Percentiles rank a stretch among this genome's conserved stretches.
phyloP scores from a whole-genome alignment of 2,113 vertebrate species.

The Empidonax traillii region DNA sequence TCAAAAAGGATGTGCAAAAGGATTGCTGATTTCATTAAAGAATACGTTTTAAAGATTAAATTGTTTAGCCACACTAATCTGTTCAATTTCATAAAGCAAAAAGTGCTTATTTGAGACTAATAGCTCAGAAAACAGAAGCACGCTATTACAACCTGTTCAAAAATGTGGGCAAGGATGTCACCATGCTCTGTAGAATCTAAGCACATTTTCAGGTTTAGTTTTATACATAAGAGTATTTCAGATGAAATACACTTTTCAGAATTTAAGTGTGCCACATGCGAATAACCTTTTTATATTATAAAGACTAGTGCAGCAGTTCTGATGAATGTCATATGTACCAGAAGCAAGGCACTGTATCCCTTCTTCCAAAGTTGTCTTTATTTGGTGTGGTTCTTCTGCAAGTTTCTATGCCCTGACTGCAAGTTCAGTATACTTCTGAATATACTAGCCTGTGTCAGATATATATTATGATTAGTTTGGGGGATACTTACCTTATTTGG shows the following conservation, averaged over 20 bases:
- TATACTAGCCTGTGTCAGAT: not conserved
- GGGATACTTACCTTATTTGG: not conserved
- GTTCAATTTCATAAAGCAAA: not conserved
- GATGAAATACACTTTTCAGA: not conserved
- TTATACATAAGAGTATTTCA: not conserved
- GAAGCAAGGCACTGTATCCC: not conserved
- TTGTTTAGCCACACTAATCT: not conserved
- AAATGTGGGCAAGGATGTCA: not conserved
- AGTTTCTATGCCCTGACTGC: not conserved
- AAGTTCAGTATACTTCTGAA: not conserved
- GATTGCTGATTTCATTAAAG: not conserved
- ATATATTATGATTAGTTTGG: not conserved
- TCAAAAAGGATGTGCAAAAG: not conserved
- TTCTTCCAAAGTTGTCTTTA: not conserved
- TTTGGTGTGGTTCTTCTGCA: not conserved
- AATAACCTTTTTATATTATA: not conserved
- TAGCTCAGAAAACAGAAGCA: not conserved
- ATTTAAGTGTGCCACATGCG: not conserved
- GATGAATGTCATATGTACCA: fast-evolving
- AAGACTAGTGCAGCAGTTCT: not conserved
- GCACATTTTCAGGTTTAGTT: not conserved
- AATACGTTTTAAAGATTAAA: not conserved
- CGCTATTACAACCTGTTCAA: not conserved
- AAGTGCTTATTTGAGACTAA: not conserved
- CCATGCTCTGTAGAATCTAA: not conserved